Conservation (phyloP, 2,113 vertebrate genomes). For the Lamprologus callipterus region DNA sequence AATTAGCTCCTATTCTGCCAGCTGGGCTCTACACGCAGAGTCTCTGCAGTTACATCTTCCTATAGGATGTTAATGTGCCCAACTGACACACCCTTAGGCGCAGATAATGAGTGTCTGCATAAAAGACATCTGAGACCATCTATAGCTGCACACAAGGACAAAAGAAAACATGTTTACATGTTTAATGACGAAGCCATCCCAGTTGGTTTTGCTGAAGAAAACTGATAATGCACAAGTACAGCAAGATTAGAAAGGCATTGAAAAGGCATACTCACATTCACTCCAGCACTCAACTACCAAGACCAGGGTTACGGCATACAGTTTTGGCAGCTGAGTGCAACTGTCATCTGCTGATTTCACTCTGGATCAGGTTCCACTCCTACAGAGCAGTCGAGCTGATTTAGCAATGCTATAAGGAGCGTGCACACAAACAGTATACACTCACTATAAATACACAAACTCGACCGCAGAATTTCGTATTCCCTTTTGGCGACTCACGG, state of each 20-base stretch:
- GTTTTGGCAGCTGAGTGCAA: constrained; percentile 8
- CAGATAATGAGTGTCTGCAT: neutral
- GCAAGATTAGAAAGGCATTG: neutral
- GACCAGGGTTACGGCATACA: neutral
- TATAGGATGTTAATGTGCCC: neutral
- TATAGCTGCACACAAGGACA: neutral
- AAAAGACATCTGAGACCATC: constrained; percentile 20
- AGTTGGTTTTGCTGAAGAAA: neutral
- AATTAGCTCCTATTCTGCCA: constrained; percentile 32
- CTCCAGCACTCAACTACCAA: neutral
- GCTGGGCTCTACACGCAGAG: neutral
- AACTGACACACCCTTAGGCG: neutral
- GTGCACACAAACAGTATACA: neutral
- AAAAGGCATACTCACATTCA: neutral
- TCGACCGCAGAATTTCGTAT: neutral
- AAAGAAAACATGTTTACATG: neutral
- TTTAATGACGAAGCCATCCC: neutral
- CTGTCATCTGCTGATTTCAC: constrained; percentile 35
- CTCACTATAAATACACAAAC: constrained; percentile 38
- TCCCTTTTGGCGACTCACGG: neutral
- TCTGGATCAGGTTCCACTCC: constrained; percentile 18
- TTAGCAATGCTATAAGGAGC: constrained; percentile 15
- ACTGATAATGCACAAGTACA: neutral
- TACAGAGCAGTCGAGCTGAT: neutral
- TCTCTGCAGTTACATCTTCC: neutral